Percentiles rank a stretch among this genome's conserved stretches.
These are phyloP conservation scores for Drosophila seguyi DNA, from an alignment of 1,140 invertebrate genomes.

Conservation along the genomic window DNA sequence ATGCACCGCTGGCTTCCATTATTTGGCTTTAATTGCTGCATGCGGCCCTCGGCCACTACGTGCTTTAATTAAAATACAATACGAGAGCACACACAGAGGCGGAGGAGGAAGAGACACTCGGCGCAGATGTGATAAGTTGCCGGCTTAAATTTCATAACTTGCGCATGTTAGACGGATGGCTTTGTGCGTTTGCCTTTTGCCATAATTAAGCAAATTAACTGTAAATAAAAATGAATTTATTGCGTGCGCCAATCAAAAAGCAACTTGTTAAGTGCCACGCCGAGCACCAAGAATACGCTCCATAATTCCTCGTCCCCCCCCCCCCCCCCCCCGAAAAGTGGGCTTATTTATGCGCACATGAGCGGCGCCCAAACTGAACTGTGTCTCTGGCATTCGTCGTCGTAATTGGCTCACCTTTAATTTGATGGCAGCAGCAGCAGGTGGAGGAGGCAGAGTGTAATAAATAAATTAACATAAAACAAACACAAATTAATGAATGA, in stretches of 20 bases:
- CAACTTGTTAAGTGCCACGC: conserved; percentile 75
- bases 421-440: conserved; percentile 27
- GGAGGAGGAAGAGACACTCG: conserved; percentile 5
- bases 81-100: background rate
- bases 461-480: conserved; percentile 84
- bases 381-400: conserved; percentile 42
- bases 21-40: conserved; percentile 82
- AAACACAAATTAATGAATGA: conserved; percentile 83
- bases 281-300: conserved; percentile 23
- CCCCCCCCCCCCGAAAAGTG: conserved; percentile 7
- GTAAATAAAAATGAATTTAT: conserved; percentile 69
- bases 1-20: conserved; percentile 78
- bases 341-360: conserved; percentile 70
- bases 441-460: conserved; percentile 55
- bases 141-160: conserved; percentile 62
- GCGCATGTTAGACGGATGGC: conserved; percentile 25
- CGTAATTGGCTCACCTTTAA: conserved; percentile 72
- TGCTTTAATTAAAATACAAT: conserved; percentile 82
- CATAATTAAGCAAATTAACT: conserved; percentile 76
- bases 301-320: conserved; percentile 46
- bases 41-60: conserved; percentile 53
- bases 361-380: background rate
- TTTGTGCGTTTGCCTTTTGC: conserved; percentile 29
- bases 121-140: conserved; percentile 62
- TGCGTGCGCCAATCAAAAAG: conserved; percentile 75